Conservation (phyloP, 2,113 vertebrate species). For the Cricetomys ansorgei region DNA sequence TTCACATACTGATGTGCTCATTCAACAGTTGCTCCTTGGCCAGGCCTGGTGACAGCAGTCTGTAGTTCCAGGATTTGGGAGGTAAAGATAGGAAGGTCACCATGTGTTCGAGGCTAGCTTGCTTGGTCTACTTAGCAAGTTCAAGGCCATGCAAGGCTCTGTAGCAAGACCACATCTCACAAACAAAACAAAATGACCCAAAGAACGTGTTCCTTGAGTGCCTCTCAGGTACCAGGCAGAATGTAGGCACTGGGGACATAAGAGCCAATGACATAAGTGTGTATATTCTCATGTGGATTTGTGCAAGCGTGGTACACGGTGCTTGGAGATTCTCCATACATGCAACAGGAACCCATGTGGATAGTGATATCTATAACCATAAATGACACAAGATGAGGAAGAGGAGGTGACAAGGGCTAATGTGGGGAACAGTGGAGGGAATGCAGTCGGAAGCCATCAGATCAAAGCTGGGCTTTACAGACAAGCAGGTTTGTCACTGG, state of each 20-base stretch:
- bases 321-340: neutral
- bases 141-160: neutral
- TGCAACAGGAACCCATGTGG: neutral
- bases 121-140: neutral
- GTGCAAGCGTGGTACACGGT: neutral
- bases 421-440: neutral
- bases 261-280: neutral
- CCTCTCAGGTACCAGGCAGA: neutral
- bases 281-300: neutral
- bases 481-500: neutral
- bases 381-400: neutral
- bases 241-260: neutral
- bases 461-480: neutral
- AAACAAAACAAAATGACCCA: neutral
- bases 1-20: conserved; percentile 10
- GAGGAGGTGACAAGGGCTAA: neutral
- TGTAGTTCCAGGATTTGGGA: neutral
- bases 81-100: neutral
- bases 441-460: neutral
- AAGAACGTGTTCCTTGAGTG: neutral
- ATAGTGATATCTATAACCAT: neutral
- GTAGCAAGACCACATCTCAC: neutral
- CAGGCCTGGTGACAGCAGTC: neutral
- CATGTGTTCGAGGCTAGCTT: neutral
- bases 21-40: neutral